phyloP scores from a whole-genome alignment of 2,797 vertebrate genomes.

The Trachurus trachurus region DNA sequence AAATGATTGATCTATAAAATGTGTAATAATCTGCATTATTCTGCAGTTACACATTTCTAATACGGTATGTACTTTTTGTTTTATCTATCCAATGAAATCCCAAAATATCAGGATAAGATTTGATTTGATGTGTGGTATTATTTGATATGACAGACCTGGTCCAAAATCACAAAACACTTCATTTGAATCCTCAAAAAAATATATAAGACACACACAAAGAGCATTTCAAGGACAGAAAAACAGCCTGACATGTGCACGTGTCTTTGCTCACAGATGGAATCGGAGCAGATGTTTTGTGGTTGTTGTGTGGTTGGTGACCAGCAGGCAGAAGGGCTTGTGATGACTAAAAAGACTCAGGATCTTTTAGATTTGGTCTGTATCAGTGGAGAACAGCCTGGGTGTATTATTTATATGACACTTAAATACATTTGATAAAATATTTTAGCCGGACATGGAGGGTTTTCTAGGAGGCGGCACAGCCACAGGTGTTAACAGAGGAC shows the following conservation, averaged over 20 bases:
- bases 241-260: neutral
- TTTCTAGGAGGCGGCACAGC: constrained; percentile 23
- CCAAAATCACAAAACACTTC: neutral
- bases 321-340: neutral
- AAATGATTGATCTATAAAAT: neutral
- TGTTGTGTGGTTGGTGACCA: constrained; percentile 6
- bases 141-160: neutral
- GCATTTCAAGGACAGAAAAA: neutral
- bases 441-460: neutral
- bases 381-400: constrained; percentile 1
- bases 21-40: neutral
- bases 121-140: neutral
- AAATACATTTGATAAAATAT: constrained; percentile 3
- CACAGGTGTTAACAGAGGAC: constrained; percentile 39
- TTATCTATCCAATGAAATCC: neutral
- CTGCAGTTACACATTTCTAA: neutral
- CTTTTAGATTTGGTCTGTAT: constrained; percentile 1
- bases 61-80: neutral
- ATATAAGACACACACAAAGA: neutral
- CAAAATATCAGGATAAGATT: neutral
- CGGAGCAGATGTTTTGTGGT: constrained; percentile 16
- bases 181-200: neutral
- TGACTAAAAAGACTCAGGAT: neutral
- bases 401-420: constrained; percentile 14
- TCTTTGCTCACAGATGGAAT: neutral